Evolutionary conservation across 2,888 invertebrate species (phyloP).

Genomic region (Phalera bucephala): DNA sequence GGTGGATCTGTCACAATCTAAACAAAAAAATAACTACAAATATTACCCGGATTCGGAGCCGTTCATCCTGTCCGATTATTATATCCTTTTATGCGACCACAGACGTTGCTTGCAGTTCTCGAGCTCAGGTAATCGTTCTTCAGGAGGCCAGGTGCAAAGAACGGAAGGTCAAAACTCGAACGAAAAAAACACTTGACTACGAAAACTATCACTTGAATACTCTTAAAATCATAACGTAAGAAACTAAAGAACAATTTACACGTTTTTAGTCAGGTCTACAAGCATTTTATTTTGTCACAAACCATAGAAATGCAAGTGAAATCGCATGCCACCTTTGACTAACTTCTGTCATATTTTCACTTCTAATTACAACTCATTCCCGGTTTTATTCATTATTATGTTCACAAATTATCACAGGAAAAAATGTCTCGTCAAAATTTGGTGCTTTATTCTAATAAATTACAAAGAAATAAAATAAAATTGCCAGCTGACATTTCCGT

Average conservation of each 20-base stretch:
- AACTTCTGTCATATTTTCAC: conserved; percentile 73
- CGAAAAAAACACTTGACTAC: conserved; percentile 48
- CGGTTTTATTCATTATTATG: conserved; percentile 37
- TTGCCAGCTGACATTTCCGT: conserved; percentile 83
- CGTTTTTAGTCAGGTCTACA: conserved; percentile 53
- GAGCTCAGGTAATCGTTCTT: conserved; percentile 48
- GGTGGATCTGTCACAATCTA: conserved; percentile 3
- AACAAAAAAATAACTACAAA: conserved; percentile 41
- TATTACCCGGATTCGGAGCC: conserved; percentile 91
- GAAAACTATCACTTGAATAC: conserved; percentile 58
- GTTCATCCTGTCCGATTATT: conserved; percentile 83
- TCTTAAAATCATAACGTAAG: conserved; percentile 61
- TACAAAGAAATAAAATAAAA: conserved; percentile 64
- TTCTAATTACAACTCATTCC: conserved; percentile 41
- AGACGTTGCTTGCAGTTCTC: conserved; percentile 45
- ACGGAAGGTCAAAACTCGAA: conserved; percentile 46
- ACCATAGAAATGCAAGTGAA: conserved; percentile 80
- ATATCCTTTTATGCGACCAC: conserved; percentile 31
- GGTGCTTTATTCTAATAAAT: conserved; percentile 59
- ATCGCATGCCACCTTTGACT: conserved; percentile 75
- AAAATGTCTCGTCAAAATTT: conserved; percentile 42
- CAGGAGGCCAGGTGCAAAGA: conserved; percentile 54
- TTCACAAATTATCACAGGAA: conserved; percentile 47
- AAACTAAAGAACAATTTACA: conserved; percentile 61
- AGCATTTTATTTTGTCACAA: conserved; percentile 76